These are phyloP conservation scores for Porites australiensis DNA, from an alignment of 64 coral and sea anemone genomes.

Conservation along the genomic window DNA sequence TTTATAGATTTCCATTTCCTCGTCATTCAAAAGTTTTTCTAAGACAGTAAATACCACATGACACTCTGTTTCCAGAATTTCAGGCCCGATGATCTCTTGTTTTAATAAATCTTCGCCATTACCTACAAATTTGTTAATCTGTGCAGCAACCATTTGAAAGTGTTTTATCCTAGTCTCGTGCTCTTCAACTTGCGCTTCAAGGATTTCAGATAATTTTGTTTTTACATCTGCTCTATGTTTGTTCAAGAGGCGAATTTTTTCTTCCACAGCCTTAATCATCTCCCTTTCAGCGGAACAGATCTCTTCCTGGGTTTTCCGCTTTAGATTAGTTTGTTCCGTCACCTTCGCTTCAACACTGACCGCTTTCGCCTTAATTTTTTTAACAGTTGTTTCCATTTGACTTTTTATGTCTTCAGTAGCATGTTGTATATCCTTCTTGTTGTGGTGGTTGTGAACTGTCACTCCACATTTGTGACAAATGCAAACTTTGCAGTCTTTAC, in stretches of 20 bases:
- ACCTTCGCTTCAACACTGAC: neutral
- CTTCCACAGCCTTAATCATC: neutral
- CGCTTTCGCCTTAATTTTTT: neutral
- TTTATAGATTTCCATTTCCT: neutral
- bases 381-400: neutral
- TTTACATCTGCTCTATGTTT: neutral
- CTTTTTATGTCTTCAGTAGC: conserved; percentile 16
- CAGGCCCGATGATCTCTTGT: neutral
- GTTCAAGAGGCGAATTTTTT: neutral
- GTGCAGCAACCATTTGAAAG: neutral
- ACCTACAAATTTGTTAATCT: neutral
- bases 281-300: neutral
- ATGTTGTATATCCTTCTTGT: conserved; percentile 24
- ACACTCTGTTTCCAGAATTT: neutral
- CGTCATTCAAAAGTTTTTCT: neutral
- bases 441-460: conserved; percentile 11
- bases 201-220: neutral
- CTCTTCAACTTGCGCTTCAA: too few relatives aligned
- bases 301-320: neutral
- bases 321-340: neutral
- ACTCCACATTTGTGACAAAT: conserved; percentile 11
- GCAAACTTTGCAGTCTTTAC: conserved; percentile 20
- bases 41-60: neutral
- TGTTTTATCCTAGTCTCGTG: neutral
- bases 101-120: neutral